Conservation (phyloP, 2,888 invertebrate genomes). For the Tanaodytes sp. region DNA sequence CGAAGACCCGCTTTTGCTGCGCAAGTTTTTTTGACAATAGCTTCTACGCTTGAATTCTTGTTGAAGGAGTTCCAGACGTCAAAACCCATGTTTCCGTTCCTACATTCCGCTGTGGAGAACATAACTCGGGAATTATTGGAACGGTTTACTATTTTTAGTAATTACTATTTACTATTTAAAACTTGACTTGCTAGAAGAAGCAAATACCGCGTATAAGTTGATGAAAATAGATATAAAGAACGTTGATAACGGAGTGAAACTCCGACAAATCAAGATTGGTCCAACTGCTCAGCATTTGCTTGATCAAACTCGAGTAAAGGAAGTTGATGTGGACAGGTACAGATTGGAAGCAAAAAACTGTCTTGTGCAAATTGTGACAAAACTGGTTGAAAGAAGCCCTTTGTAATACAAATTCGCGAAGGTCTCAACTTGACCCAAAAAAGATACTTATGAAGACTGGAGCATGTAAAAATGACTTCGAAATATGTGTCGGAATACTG, state of each 20-base stretch:
- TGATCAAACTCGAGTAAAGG: constrained; percentile 15
- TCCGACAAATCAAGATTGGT: constrained; percentile 12
- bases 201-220: neutral
- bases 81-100: constrained; percentile 22
- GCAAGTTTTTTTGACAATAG: constrained; percentile 13
- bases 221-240: constrained; percentile 11
- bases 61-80: constrained; percentile 26
- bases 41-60: constrained; percentile 16
- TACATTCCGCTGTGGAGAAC: constrained; percentile 1
- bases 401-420: constrained; percentile 24
- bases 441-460: constrained; percentile 1
- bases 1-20: constrained; percentile 21
- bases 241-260: constrained; percentile 13
- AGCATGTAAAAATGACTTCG: constrained; percentile 4
- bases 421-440: constrained; percentile 9
- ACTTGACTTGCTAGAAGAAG: constrained; percentile 5
- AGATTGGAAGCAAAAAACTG: constrained; percentile 18
- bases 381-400: constrained; percentile 24
- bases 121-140: constrained; percentile 12
- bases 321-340: constrained; percentile 8
- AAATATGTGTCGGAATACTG: constrained; percentile 19
- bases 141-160: too few species aligned
- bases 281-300: constrained; percentile 20
- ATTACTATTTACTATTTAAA: too few species aligned
- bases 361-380: constrained; percentile 7